Conservation (phyloP, 2,113 vertebrate species). For the Pogonocichla stellata region DNA sequence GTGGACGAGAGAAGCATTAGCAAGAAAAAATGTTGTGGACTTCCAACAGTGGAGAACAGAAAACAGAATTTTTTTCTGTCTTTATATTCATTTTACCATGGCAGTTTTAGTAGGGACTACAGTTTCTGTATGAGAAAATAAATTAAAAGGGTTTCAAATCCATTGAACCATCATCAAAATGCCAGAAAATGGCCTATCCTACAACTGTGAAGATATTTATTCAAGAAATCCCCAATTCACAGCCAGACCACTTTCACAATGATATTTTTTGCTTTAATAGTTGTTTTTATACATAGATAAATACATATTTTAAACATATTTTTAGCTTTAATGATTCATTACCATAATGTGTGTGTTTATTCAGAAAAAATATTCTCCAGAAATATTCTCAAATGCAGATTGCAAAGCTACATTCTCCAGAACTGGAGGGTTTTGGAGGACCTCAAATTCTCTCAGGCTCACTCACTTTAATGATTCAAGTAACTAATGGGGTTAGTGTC, state of each 20-base stretch:
- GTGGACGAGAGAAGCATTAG: not conserved
- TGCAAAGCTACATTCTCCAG: not conserved
- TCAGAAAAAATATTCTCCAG: constrained; percentile 1
- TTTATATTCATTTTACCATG: not conserved
- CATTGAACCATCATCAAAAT: not conserved
- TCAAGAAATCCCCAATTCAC: not conserved
- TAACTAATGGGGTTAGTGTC: constrained; percentile 16
- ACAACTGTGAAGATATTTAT: not conserved
- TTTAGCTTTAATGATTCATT: not conserved
- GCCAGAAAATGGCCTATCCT: not conserved
- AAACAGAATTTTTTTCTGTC: not conserved
- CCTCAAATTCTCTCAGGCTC: not conserved
- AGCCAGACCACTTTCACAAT: not conserved
- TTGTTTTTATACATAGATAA: not conserved
- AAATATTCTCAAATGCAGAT: not conserved
- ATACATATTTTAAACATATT: not conserved
- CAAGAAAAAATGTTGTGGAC: not conserved
- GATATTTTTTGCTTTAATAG: not conserved
- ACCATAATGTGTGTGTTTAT: not conserved
- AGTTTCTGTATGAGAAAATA: not conserved
- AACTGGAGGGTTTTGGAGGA: constrained; percentile 3
- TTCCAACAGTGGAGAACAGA: not conserved
- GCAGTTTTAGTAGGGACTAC: not conserved
- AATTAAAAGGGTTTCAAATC: not conserved
- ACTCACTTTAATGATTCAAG: constrained; percentile 29